A percentile compares a stretch with the other conserved stretches of the same genome.
Evolutionary conservation across 2,888 invertebrate genomes (phyloP).

Genomic region (Agrotis clavis): DNA sequence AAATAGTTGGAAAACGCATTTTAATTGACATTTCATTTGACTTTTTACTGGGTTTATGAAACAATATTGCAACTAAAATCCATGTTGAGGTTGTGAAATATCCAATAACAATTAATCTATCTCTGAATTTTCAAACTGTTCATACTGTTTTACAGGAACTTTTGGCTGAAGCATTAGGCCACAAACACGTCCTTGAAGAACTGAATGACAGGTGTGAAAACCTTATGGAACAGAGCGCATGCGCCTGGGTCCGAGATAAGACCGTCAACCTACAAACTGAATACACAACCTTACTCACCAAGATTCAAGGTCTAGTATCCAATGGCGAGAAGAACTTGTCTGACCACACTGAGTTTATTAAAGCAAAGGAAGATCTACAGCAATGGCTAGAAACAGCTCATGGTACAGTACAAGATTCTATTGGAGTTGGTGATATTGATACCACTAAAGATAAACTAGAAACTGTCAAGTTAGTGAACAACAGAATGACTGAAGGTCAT

Average conservation of each 20-base stretch:
- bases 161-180: slow-evolving; percentile 94
- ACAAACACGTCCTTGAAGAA: slow-evolving; percentile 95
- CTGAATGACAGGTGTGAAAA: slow-evolving; percentile 96
- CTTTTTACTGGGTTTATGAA: too few relatives aligned
- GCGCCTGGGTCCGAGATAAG: slow-evolving; percentile 96
- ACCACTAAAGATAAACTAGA: slow-evolving; percentile 95
- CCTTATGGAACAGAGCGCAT: slow-evolving; percentile 96
- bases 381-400: slow-evolving; percentile 96
- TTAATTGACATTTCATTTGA: too few relatives aligned
- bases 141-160: slow-evolving; percentile 88
- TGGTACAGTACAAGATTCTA: slow-evolving; percentile 95
- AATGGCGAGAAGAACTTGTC: slow-evolving; percentile 97
- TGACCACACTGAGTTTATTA: slow-evolving; percentile 97
- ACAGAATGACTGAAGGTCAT: slow-evolving; percentile 95
- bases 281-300: slow-evolving; percentile 95
- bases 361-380: slow-evolving; percentile 95
- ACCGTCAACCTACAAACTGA: slow-evolving; percentile 96
- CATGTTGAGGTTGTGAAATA: background rate
- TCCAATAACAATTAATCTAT: background rate
- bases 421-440: slow-evolving; percentile 95
- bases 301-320: slow-evolving; percentile 95
- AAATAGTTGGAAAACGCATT: too few relatives aligned
- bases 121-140: background rate
- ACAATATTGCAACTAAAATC: too few relatives aligned
- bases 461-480: slow-evolving; percentile 94